Conservation (phyloP, 2,113 vertebrate genomes). For the Tragelaphus strepsiceros region DNA sequence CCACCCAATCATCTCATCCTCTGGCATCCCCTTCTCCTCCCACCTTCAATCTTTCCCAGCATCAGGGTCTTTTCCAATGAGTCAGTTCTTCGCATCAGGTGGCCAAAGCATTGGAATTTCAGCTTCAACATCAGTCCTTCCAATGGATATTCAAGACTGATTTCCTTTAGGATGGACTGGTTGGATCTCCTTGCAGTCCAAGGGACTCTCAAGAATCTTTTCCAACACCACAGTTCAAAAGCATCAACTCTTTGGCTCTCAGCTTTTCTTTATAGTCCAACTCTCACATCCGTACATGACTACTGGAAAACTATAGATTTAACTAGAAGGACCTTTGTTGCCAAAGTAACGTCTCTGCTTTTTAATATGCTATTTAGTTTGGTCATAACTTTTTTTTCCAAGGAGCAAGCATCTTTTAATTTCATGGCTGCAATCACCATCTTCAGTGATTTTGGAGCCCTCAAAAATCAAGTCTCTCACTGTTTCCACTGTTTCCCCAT, state of each 20-base stretch:
- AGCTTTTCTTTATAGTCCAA: neutral
- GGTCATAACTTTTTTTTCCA: neutral
- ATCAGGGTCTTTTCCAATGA: neutral
- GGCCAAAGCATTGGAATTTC: neutral
- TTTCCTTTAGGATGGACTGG: neutral
- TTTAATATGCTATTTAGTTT: neutral
- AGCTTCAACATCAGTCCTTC: neutral
- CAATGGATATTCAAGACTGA: neutral
- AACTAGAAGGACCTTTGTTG: neutral
- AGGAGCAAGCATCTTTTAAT: neutral
- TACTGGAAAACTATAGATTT: neutral
- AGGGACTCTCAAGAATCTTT: neutral
- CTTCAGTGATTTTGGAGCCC: neutral
- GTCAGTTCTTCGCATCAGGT: neutral
- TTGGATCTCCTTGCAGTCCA: neutral
- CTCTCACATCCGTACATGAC: neutral
- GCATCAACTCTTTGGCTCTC: neutral
- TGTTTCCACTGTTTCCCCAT: neutral
- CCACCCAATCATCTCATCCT: neutral
- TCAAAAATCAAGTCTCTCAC: fast-evolving
- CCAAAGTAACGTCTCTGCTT: neutral
- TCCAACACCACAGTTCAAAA: neutral
- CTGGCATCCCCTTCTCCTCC: neutral
- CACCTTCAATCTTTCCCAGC: neutral
- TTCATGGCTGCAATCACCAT: neutral